A percentile compares a stretch with the other conserved stretches of the same genome.
Evolutionary conservation across 2,113 vertebrate species (phyloP).

Genomic region (Copsychus sechellarum): DNA sequence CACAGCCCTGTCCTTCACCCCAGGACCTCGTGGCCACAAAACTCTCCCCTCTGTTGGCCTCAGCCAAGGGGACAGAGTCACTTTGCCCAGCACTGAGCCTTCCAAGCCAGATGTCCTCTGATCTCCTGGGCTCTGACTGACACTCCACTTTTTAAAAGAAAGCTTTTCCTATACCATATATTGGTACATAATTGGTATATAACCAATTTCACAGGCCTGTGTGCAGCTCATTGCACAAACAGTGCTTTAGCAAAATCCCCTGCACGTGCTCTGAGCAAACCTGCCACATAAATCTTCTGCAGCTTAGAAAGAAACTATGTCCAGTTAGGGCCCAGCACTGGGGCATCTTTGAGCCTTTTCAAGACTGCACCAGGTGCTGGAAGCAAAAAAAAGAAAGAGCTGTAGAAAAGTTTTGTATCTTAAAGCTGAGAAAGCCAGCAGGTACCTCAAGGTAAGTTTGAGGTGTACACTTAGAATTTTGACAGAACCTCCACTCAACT

Average conservation of each 20-base stretch:
- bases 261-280: fast-evolving
- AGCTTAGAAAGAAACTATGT: neutral
- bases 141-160: neutral
- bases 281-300: neutral
- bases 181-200: neutral
- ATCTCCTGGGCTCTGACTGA: neutral
- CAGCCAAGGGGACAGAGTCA: fast-evolving
- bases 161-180: neutral
- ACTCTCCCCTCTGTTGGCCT: neutral
- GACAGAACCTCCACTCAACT: neutral
- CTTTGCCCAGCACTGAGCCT: fast-evolving
- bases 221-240: neutral
- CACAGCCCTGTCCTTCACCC: neutral
- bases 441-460: neutral
- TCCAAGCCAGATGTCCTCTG: neutral
- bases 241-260: neutral
- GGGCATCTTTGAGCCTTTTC: neutral
- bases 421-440: neutral
- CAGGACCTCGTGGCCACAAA: neutral
- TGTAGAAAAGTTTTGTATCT: neutral
- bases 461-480: fast-evolving
- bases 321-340: neutral
- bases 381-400: neutral
- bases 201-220: fast-evolving
- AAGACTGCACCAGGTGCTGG: neutral